Base-by-base conservation (phyloP, 2,888 invertebrate genomes). In the Megalurothrips usitatus region DNA sequence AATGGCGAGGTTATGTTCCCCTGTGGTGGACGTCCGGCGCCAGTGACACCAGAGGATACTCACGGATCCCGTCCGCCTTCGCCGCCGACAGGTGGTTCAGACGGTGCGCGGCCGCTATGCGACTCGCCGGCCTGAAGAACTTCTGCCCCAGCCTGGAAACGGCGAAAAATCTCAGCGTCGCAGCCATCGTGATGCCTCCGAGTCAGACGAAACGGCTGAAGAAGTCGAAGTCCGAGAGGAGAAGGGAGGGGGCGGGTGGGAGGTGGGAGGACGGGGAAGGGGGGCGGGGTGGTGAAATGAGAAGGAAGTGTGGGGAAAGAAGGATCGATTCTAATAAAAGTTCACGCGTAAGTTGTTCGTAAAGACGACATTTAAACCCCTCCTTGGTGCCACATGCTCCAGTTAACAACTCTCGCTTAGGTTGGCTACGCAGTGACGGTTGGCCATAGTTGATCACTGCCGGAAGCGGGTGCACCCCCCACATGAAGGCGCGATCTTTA, bases 91-190 rank as follows among this genome's bases (percentile, higher is more conserved):
- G 26, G 26, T 75, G 26, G 1, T 75, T 75, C 26, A 26, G 68
- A 9, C 68, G 8, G 23, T 26, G 23, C 1, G 68, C 3, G 0
- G 26, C 68, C 8, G 12, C 12, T 1, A 75, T 4, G 10, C 68
- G 68, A 26, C 26, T 75, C 10, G 68, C 23, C 1, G 68, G 68
- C 23, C 68, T 23, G 12, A 26, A 9, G 1, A 75, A 75, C 1
- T 75, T 75, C 68, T 75, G 68, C 2, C 23, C 68, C n/a, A 75
- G 68, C 68, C 68, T n/a, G 10, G 68, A 75, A 12, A 75, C 68
- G 26, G 68, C 68, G 68, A 75, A 75, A 75, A 75, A 26, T 9
- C 68, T n/a, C 68, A 75, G 26, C 11, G 68, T 26, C 0, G 68
- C 68, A 75, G 68, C 23, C 68, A 75, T 75, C 26, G 68, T 75